Conservation (phyloP, 2,888 invertebrate species). For the Agonopterix subpropinquella region DNA sequence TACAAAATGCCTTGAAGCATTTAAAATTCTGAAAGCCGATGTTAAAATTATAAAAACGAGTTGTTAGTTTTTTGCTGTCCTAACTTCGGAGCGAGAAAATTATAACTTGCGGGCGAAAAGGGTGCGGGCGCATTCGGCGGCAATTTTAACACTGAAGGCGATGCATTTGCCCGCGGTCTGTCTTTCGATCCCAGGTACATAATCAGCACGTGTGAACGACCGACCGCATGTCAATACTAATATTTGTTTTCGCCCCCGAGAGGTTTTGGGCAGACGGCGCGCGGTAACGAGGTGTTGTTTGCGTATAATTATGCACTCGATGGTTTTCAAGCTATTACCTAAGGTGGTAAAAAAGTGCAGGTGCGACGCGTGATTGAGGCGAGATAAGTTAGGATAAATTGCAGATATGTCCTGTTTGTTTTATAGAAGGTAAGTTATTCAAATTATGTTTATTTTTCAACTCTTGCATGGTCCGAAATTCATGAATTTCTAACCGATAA, state of each 20-base stretch:
- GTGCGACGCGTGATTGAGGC: conserved; percentile 25
- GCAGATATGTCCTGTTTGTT: too few relatives aligned
- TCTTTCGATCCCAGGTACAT: too few relatives aligned
- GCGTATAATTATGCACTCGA: conserved; percentile 45
- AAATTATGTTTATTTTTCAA: too few relatives aligned
- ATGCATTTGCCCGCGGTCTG: conserved; percentile 13
- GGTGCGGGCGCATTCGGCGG: conserved; percentile 35
- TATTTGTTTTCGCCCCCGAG: conserved; percentile 64
- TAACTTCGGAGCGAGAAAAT: conserved; percentile 47
- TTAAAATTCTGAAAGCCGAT: conserved; percentile 12
- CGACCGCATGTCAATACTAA: conserved; percentile 55
- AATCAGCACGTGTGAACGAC: conserved; percentile 27
- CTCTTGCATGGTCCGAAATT: too few relatives aligned
- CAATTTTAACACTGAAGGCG: conserved; percentile 51
- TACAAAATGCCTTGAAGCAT: conserved; percentile 20
- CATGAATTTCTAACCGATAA: too few relatives aligned
- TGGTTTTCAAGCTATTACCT: conserved; percentile 35
- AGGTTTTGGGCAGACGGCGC: conserved; percentile 35
- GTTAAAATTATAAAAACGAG: conserved; percentile 5
- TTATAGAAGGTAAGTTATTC: too few relatives aligned
- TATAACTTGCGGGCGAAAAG: conserved; percentile 45
- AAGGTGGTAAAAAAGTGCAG: conserved; percentile 30
- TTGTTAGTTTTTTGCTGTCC: conserved; percentile 34
- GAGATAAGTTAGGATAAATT: neutral
- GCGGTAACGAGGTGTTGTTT: conserved; percentile 48